Evolutionary conservation across 2,888 invertebrate genomes (phyloP), one percentile per base, ranked within the genome.

Genomic region (Drosophila rellima): DNA sequence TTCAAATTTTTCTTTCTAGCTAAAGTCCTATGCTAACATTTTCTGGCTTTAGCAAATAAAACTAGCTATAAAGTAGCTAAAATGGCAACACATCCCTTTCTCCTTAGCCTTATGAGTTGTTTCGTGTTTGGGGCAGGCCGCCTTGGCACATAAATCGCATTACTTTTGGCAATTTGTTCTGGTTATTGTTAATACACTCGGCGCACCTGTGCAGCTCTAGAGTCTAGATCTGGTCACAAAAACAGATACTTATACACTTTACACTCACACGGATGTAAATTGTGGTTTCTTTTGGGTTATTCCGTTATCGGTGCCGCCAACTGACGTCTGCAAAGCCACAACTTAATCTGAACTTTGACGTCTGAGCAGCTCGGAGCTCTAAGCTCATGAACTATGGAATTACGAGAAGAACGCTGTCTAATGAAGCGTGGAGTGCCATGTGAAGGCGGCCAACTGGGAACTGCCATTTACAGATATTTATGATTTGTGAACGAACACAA

Each of bases 391-490:
- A 26, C 56, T 56, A 45, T 45, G 35, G 8, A 44, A 35, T 6
- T 20, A 8, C 23, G 15, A 42, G 15, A 40, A 39, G 13, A 31
- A 29, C 15, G 69, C 51, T 71, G 71, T 50, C 89, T 74, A 84
- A 78, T 84, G 87, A 71, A 88, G 84, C 83, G 84, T 88, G 83
- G 44, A 74, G 81, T 63, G 59, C 42, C 45, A 35, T 40, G 72
- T 62, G 62, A 63, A 37, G 67, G 64, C 74, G 78, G 74, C 37
- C 59, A 55, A 59, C 45, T 20, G 40, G 7, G 20, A 20, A 26
- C 52, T 71, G 65, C 89, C 90, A 83, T 89, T 88, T 90, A 88
- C 72, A 90, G 91, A 86, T 82, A 79, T 90, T 89, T 87, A 88
- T 90, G 89, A 90, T 84, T 88, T 88, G 87, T 80, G 90, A 86